phyloP scores from a whole-genome alignment of 2,888 invertebrate genomes.

The Petrolisthes cinctipes region DNA sequence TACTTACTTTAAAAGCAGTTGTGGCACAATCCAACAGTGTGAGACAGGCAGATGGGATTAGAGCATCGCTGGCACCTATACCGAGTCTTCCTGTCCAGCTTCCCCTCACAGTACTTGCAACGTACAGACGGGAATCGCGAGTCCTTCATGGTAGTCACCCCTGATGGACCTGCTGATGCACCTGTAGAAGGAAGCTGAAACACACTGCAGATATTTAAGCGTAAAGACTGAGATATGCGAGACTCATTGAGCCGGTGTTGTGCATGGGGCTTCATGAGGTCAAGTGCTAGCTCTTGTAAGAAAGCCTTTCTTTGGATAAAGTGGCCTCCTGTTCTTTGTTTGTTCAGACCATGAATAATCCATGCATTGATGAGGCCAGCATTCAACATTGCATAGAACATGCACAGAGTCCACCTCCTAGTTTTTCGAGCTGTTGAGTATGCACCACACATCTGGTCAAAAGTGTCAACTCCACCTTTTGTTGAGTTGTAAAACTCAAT shows the following conservation, averaged over 20 bases:
- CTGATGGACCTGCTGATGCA: constrained; percentile 11
- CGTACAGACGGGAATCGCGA: constrained; percentile 8
- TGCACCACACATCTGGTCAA: constrained; percentile 44
- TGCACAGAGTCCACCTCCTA: constrained; percentile 28
- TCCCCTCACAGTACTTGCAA: neutral
- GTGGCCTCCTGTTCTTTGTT: neutral
- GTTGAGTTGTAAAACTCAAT: constrained; percentile 38
- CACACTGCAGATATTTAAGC: neutral
- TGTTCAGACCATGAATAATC: constrained; percentile 23
- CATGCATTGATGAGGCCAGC: constrained; percentile 22
- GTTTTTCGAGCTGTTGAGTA: constrained; percentile 30
- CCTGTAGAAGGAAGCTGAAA: constrained; percentile 22
- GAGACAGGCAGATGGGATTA: constrained; percentile 17
- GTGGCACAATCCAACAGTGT: neutral
- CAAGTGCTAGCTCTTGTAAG: neutral
- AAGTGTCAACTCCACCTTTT: constrained; percentile 43
- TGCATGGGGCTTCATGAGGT: constrained; percentile 31
- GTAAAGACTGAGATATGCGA: neutral
- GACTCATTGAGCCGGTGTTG: neutral
- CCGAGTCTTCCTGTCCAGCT: constrained; percentile 28
- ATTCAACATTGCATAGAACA: constrained; percentile 31
- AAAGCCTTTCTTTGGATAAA: neutral
- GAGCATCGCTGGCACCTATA: constrained; percentile 19
- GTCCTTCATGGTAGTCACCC: neutral
- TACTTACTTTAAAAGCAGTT: too few species aligned